Evolutionary conservation across 2,888 invertebrate genomes (phyloP).

Genomic region (Sericinus montela): DNA sequence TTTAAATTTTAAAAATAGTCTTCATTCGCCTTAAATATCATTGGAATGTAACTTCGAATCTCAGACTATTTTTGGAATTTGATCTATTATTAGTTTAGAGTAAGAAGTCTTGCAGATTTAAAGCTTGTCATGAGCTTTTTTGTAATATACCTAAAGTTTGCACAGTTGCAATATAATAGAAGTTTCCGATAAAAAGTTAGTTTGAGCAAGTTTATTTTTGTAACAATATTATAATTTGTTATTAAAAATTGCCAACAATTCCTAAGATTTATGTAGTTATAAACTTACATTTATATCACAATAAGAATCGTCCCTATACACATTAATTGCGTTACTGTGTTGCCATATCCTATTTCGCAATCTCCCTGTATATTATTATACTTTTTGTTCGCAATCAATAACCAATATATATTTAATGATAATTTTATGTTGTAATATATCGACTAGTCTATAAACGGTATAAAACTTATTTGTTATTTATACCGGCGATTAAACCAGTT

Average conservation of each 20-base stretch:
- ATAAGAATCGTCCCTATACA: slow-evolving; percentile 9
- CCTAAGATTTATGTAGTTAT: slow-evolving; percentile 6
- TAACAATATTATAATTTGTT: slow-evolving; percentile 1
- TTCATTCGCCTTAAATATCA: not conserved
- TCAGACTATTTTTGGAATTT: slow-evolving; percentile 4
- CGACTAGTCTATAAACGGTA: slow-evolving; percentile 17
- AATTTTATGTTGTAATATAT: slow-evolving; percentile 13
- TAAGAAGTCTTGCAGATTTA: slow-evolving; percentile 45
- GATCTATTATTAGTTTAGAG: slow-evolving; percentile 17
- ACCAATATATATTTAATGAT: slow-evolving; percentile 12
- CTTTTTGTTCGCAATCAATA: too few relatives aligned
- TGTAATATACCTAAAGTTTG: not conserved
- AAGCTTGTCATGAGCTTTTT: slow-evolving; percentile 36
- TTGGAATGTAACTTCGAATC: slow-evolving; percentile 3
- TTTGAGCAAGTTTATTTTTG: slow-evolving; percentile 19
- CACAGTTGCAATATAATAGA: not conserved
- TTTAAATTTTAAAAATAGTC: not conserved
- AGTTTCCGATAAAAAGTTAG: slow-evolving; percentile 5
- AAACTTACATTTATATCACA: slow-evolving; percentile 21
- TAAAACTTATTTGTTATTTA: not conserved
- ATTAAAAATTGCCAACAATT: not conserved
- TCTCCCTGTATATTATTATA: too few relatives aligned
- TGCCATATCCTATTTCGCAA: slow-evolving; percentile 1
- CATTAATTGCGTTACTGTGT: slow-evolving; percentile 9
- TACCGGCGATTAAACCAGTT: slow-evolving; percentile 1